phyloP scores from a whole-genome alignment of 1,140 invertebrate genomes.

The Bradynema listronoti region DNA sequence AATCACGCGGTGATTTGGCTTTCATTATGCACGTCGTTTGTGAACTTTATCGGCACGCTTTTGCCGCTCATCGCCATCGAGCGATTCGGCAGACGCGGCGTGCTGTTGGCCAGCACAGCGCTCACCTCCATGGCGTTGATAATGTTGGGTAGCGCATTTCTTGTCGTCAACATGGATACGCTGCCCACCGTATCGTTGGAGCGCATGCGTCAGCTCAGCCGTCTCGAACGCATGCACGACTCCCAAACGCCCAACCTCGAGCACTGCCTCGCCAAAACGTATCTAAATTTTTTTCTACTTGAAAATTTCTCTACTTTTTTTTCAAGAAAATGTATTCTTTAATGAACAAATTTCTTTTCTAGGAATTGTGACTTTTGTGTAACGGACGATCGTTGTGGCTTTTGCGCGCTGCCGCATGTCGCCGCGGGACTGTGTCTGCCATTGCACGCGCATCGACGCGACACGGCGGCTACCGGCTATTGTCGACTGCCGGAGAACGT shows the following conservation, averaged over 20 bases:
- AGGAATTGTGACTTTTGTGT: constrained; percentile 48
- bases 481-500: too few relatives aligned
- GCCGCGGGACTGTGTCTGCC: constrained; percentile 37
- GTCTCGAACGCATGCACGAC: constrained; percentile 6
- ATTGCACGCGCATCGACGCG: constrained; percentile 7
- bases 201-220: not conserved
- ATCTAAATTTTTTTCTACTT: not conserved
- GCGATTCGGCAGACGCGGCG: constrained; percentile 62
- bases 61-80: constrained; percentile 61
- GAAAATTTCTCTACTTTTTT: not conserved
- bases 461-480: too few relatives aligned
- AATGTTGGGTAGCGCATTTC: constrained; percentile 36
- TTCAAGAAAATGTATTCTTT: not conserved
- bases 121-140: constrained; percentile 56
- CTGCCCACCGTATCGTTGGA: not conserved
- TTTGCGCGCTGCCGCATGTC: constrained; percentile 20
- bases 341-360: not conserved
- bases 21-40: constrained; percentile 58
- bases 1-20: constrained; percentile 65
- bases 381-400: constrained; percentile 43
- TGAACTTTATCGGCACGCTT: not conserved
- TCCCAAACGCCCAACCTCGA: too few relatives aligned
- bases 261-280: too few relatives aligned
- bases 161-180: constrained; percentile 43
- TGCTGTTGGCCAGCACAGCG: constrained; percentile 61